phyloP scores from a whole-genome alignment of 2,797 vertebrate genomes.

The Aythya fuligula region DNA sequence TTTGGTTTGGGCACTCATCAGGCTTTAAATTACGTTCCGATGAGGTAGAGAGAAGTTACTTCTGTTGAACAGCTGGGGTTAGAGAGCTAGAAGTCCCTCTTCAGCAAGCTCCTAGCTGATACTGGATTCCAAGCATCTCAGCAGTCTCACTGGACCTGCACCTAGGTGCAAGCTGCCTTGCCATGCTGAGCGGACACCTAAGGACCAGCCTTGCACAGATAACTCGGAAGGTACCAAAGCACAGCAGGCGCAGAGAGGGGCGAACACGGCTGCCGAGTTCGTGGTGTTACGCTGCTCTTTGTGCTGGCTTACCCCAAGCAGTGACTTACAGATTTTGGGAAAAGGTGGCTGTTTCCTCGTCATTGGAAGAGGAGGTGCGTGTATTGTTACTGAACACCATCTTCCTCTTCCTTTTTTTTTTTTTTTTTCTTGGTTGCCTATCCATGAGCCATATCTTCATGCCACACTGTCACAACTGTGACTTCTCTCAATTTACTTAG shows the following conservation, averaged over 20 bases:
- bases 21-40: not conserved
- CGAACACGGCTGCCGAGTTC: fast-evolving
- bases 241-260: not conserved
- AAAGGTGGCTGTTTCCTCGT: not conserved
- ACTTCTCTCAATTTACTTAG: not conserved
- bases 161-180: not conserved
- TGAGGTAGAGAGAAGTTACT: not conserved
- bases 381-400: not conserved
- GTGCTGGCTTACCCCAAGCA: not conserved
- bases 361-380: not conserved
- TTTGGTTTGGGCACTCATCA: not conserved
- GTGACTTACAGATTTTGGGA: not conserved
- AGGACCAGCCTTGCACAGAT: not conserved
- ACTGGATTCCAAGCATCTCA: not conserved
- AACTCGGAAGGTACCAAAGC: not conserved
- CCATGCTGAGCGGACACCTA: not conserved
- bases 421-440: not conserved
- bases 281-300: not conserved
- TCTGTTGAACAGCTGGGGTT: not conserved
- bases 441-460: not conserved
- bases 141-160: not conserved
- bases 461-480: not conserved
- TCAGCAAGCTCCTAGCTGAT: not conserved
- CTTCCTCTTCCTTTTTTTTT: not conserved
- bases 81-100: not conserved